These are phyloP conservation scores for Polia nebulosa DNA, from an alignment of 2,888 invertebrate species.

Conservation along the genomic window DNA sequence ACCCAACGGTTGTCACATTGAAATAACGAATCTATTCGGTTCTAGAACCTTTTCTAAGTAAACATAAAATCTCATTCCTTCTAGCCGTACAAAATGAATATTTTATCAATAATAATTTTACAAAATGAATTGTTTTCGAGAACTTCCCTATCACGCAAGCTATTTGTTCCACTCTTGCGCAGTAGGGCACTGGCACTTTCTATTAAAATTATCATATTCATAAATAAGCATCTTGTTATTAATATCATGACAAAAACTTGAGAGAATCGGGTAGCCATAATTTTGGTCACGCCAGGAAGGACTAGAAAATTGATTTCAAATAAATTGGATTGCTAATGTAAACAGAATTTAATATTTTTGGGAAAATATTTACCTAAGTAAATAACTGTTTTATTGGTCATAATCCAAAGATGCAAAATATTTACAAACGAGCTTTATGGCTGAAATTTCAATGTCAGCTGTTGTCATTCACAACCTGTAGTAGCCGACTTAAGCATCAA, in stretches of 20 bases:
- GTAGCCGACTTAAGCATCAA: too few species aligned
- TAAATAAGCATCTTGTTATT: conserved; percentile 79
- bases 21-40: conserved; percentile 41
- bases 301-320: background rate
- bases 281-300: conserved; percentile 22
- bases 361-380: background rate
- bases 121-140: conserved; percentile 81
- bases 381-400: background rate
- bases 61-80: conserved; percentile 61
- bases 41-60: conserved; percentile 40
- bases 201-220: conserved; percentile 88
- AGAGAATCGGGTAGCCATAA: conserved; percentile 65
- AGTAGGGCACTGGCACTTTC: conserved; percentile 88
- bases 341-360: background rate
- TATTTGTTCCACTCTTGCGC: conserved; percentile 88
- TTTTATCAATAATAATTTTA: conserved; percentile 71
- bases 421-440: background rate
- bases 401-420: too few species aligned
- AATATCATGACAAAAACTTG: conserved; percentile 68
- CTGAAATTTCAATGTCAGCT: background rate
- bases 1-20: conserved; percentile 46
- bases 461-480: background rate
- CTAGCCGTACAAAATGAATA: conserved; percentile 61
- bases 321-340: background rate
- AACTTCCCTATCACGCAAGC: conserved; percentile 76